phyloP scores from a whole-genome alignment of 2,888 invertebrate genomes.

The Thera obeliscata region DNA sequence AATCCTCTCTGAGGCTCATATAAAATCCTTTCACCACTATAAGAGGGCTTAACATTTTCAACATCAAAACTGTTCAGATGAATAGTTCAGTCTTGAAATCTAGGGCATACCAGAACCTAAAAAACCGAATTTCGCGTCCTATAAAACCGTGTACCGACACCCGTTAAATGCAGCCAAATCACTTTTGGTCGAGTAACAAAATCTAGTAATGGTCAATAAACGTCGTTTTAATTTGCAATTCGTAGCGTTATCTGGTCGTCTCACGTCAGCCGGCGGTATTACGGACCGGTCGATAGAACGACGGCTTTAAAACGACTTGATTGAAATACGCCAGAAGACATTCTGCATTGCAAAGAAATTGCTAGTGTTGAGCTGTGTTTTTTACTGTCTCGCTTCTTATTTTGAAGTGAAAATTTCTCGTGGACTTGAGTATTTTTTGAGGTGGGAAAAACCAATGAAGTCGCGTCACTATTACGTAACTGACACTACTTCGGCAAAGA shows the following conservation, averaged over 20 bases:
- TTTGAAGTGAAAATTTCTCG: too few relatives aligned
- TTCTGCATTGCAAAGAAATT: slow-evolving; percentile 11
- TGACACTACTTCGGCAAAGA: too few relatives aligned
- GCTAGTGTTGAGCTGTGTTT: background rate
- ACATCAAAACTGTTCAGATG: too few relatives aligned
- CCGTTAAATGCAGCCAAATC: slow-evolving; percentile 51
- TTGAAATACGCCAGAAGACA: slow-evolving; percentile 28
- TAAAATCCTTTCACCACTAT: too few relatives aligned
- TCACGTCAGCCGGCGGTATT: slow-evolving; percentile 53
- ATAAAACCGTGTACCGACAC: slow-evolving; percentile 35
- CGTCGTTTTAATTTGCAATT: slow-evolving; percentile 70
- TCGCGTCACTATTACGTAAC: too few relatives aligned
- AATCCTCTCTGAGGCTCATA: too few relatives aligned
- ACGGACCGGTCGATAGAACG: slow-evolving; percentile 42
- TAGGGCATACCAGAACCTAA: slow-evolving; percentile 26
- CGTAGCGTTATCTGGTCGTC: slow-evolving; percentile 56
- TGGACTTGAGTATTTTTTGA: too few relatives aligned
- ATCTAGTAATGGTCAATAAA: slow-evolving; percentile 67
- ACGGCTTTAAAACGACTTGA: slow-evolving; percentile 34
- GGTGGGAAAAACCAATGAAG: too few relatives aligned
- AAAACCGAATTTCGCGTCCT: slow-evolving; percentile 33
- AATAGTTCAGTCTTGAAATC: slow-evolving; percentile 14
- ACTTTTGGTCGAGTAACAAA: slow-evolving; percentile 59
- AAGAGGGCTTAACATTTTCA: too few relatives aligned
- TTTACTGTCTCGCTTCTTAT: background rate